phyloP scores from a whole-genome alignment of 2,888 invertebrate species.

The Metopia argyrocephala region DNA sequence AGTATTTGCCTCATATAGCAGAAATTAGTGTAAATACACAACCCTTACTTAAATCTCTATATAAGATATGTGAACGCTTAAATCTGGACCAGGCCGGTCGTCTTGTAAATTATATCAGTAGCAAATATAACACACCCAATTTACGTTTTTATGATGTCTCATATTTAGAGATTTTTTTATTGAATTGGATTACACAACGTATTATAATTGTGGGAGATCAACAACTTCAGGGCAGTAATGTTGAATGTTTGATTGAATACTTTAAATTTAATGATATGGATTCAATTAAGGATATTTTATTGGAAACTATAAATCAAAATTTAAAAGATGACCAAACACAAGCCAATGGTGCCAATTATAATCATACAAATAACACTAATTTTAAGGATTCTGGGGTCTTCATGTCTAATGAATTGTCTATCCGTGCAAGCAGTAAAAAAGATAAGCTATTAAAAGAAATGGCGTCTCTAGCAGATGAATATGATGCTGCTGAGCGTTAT shows the following conservation, averaged over 20 bases:
- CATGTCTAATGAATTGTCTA: constrained; percentile 16
- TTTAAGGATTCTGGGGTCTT: constrained; percentile 48
- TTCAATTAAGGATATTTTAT: constrained; percentile 68
- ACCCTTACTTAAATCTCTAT: constrained; percentile 78
- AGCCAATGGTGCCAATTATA: background rate
- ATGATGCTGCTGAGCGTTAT: constrained; percentile 65
- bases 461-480: background rate
- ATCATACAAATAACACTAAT: background rate
- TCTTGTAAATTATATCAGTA: constrained; percentile 69
- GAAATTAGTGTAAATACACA: constrained; percentile 76
- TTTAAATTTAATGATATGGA: constrained; percentile 73
- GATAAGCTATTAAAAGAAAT: background rate
- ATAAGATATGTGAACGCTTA: constrained; percentile 78
- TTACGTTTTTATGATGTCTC: constrained; percentile 71
- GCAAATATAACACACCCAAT: constrained; percentile 56
- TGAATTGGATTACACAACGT: constrained; percentile 73
- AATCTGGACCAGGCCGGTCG: constrained; percentile 70
- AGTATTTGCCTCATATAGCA: constrained; percentile 76
- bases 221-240: constrained; percentile 67
- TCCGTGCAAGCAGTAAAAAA: background rate
- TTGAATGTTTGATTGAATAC: constrained; percentile 71
- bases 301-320: constrained; percentile 68
- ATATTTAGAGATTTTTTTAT: constrained; percentile 74
- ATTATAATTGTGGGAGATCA: constrained; percentile 70
- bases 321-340: constrained; percentile 4